Evolutionary conservation across 2,797 vertebrate genomes (phyloP).

Genomic region (Echiichthys vipera): DNA sequence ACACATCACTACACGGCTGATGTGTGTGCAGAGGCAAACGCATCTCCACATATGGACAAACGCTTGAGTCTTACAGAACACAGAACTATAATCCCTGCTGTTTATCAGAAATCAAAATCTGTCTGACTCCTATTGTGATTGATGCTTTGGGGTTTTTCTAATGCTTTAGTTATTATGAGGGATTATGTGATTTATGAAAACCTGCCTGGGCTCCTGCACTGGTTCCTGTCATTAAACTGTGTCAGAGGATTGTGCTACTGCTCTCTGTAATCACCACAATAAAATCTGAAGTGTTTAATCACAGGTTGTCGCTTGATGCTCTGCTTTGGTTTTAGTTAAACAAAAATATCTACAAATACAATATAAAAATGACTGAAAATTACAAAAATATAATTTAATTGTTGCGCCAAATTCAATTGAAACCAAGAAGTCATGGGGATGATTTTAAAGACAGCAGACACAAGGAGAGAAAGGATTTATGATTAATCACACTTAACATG

Average conservation of each 20-base stretch:
- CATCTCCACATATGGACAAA: conserved; percentile 20
- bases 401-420: neutral
- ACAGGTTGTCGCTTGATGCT: conserved; percentile 48
- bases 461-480: conserved; percentile 41
- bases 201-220: conserved; percentile 53
- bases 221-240: conserved; percentile 52
- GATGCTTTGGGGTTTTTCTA: conserved; percentile 62
- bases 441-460: conserved; percentile 54
- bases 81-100: conserved; percentile 61
- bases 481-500: conserved; percentile 67
- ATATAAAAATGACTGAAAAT: neutral
- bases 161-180: conserved; percentile 65
- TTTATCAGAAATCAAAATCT: conserved; percentile 72
- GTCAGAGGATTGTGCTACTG: conserved; percentile 62
- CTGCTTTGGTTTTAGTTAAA: conserved; percentile 1
- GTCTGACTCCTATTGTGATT: conserved; percentile 59
- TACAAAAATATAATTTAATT: neutral
- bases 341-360: neutral
- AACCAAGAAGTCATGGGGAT: conserved; percentile 26
- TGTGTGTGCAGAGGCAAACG: neutral
- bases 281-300: conserved; percentile 64
- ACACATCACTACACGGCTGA: conserved; percentile 42
- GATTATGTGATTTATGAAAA: conserved; percentile 71
- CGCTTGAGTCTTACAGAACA: conserved; percentile 44
- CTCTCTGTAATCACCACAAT: conserved; percentile 56